Percentiles rank a stretch among this genome's conserved stretches.
phyloP scores from a whole-genome alignment of 2,113 vertebrate species.

The Tauraco erythrolophus region DNA sequence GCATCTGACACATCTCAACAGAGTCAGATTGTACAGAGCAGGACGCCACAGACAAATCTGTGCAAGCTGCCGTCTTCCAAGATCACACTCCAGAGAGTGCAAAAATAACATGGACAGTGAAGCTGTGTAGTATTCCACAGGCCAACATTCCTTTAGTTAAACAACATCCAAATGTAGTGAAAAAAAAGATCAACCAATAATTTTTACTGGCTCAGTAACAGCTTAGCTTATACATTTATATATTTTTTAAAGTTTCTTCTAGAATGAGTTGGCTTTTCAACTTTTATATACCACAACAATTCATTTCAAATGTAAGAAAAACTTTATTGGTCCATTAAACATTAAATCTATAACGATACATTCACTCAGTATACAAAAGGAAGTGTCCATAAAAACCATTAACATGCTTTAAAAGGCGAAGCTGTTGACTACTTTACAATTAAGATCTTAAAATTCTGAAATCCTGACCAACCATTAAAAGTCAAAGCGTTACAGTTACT shows the following conservation, averaged over 20 bases:
- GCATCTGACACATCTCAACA: not conserved
- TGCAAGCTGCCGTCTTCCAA: not conserved
- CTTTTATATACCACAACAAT: not conserved
- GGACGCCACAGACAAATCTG: not conserved
- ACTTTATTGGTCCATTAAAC: conserved; percentile 71
- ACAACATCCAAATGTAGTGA: not conserved
- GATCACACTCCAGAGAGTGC: not conserved
- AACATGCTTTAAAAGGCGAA: conserved; percentile 58
- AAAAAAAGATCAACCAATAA: not conserved
- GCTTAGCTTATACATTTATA: not conserved
- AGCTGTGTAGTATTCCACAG: not conserved
- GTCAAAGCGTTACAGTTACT: conserved; percentile 53
- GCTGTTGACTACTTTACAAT: conserved; percentile 13
- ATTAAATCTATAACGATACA: conserved; percentile 51
- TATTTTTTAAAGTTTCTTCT: not conserved
- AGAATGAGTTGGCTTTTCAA: not conserved
- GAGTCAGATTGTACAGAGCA: not conserved
- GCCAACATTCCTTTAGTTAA: not conserved
- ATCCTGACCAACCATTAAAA: conserved; percentile 43
- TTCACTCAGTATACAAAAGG: conserved; percentile 63
- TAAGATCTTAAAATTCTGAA: conserved; percentile 12
- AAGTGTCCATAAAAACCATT: conserved; percentile 51
- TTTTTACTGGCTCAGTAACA: not conserved
- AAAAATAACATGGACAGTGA: not conserved
- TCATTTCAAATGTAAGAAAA: conserved; percentile 60